Base-by-base conservation (phyloP, 2,113 vertebrate species). In the Struthidea cinerea region DNA sequence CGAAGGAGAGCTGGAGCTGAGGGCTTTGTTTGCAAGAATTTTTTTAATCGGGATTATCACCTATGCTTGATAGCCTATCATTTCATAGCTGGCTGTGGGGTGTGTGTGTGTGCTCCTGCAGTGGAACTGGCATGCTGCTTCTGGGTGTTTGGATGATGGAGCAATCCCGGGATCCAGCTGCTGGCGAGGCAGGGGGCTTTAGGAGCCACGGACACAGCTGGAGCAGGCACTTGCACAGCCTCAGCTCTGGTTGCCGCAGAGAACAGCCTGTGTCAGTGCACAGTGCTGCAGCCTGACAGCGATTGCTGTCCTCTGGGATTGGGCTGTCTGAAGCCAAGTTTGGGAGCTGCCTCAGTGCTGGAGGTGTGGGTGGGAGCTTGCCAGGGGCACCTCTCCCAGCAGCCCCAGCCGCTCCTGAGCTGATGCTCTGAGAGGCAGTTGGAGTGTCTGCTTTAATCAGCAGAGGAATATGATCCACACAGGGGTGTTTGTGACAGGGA, bases 231-330 rank as follows among this genome's bases (percentile, higher is more conserved):
- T 92, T 10, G 32, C 57, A 27, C 56, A 16, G 56, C 19, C 56
- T 23, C 10, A 30, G 32, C 78, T 39, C 57, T 70, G 30, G 2
- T 3, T 39, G 61, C 55, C 4, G 28, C 59, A 39, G 74, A 30
- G 22, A 15, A 4, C 8, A 14, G 35, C 1, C 1, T 33, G 49
- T 41, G 11, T 39, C 9, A 3, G 63, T 10, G 1, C 13, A 2
- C 9, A 3, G 30, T 3, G 6, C 75, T 23, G 0, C 69, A 27
- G 59, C 33, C 0, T 15, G 59, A 3, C 59, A 5, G 5, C 2
- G 50, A 33, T 5, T 16, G 14, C 47, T 59, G n/a, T 37, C 85
- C 75, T 53, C 0, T 1, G 61, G 88, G 73, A 33, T 4, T 21
- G 39, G 46, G 24, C 17, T 79, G 71, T 30, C 18, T 17, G 59